Evolutionary conservation across 2,888 invertebrate genomes (phyloP), one percentile per base, ranked within the genome.

Genomic region (Pristionchus mayeri): DNA sequence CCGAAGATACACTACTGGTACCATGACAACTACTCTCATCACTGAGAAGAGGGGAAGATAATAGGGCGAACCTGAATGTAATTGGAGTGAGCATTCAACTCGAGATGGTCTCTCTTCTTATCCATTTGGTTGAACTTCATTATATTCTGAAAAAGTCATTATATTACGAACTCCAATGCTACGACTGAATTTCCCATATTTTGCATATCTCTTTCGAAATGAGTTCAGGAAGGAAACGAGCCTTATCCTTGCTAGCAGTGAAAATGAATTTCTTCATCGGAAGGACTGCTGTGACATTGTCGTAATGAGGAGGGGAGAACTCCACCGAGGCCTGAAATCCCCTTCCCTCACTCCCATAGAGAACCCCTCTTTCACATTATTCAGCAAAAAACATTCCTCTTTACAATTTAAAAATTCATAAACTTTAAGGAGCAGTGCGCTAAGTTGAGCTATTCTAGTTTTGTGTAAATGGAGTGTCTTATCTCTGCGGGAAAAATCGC

Each of bases 271-370:
- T 86, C 76, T 86, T 87, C 76, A 86, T 48, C 13, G 88, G 88
- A 27, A 88, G 79, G 78, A 97, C 94, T 67, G 96, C 95, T 93
- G 96, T 96, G 84, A 97, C 96, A 40, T 96, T 97, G 93, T 97
- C 97, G 93, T 97, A 97, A 94, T 97, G 97, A 9, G 97, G 97
- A 21, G 97, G 97, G 90, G 96, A 95, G 85, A 96, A 94, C 90
- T 95, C 95, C 84, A 95, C 94, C 50, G 95, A 94, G 88, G 95
- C 95, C 81, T 81, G 16, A 1, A 57, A 80, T 54, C 3, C n/a
- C n/a, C n/a, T n/a, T n/a, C n/a, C n/a, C n/a, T n/a, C n/a, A n/a
- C n/a, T n/a, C n/a, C n/a, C n/a, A n/a, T n/a, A n/a, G n/a, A n/a
- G n/a, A n/a, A n/a, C n/a, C n/a, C n/a, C n/a, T n/a, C n/a, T n/a